Evolutionary conservation across 1,140 invertebrate genomes (phyloP).

Genomic region (Drepana arcuata): DNA sequence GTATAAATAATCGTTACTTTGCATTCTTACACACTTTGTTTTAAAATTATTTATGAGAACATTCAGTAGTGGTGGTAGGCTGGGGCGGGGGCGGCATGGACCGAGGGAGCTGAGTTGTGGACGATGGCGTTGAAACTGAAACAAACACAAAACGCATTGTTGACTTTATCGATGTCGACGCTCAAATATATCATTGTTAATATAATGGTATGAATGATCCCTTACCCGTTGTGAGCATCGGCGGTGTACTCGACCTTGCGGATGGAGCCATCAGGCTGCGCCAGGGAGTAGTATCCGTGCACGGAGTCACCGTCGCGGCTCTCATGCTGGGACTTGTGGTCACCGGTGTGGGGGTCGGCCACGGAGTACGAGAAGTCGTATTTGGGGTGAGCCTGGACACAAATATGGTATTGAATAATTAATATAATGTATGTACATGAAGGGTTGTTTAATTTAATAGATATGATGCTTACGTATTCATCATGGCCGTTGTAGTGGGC

Average conservation of each 20-base stretch:
- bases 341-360: conserved; percentile 52
- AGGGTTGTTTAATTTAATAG: conserved; percentile 7
- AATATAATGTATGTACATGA: too few species aligned
- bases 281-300: conserved; percentile 40
- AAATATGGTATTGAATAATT: too few species aligned
- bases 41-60: too few species aligned
- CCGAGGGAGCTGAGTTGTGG: conserved; percentile 18
- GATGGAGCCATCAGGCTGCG: conserved; percentile 47
- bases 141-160: conserved; percentile 1
- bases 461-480: conserved; percentile 26
- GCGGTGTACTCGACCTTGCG: conserved; percentile 36
- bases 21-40: too few species aligned
- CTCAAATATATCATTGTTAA: too few species aligned
- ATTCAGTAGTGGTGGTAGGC: conserved; percentile 21
- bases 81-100: conserved; percentile 15
- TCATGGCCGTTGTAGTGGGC: conserved; percentile 22
- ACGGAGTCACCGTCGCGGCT: conserved; percentile 41
- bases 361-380: conserved; percentile 71
- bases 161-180: too few species aligned
- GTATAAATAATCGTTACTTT: too few species aligned
- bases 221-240: conserved; percentile 34
- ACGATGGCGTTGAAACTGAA: conserved; percentile 34
- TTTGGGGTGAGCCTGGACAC: conserved; percentile 32
- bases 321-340: conserved; percentile 48
- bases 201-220: too few species aligned